phyloP scores from a whole-genome alignment of 1,140 invertebrate genomes.

The Ceratina australensis region DNA sequence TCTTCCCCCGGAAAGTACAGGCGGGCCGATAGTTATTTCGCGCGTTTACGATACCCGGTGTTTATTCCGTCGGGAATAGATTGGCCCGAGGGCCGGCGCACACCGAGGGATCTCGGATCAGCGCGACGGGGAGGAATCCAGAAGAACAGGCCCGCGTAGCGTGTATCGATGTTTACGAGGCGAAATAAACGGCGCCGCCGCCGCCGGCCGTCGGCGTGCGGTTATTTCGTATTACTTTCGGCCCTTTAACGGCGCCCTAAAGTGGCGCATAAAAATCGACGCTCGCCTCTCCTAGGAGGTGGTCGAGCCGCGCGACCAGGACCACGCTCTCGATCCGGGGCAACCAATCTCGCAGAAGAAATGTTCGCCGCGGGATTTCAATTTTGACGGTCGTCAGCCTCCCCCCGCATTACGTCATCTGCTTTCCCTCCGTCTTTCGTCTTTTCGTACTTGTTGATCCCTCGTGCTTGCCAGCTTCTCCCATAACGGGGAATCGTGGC shows the following conservation, averaged over 20 bases:
- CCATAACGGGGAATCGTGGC: too few species aligned
- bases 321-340: conserved; percentile 22
- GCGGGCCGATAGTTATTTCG: conserved; percentile 59
- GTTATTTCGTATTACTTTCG: conserved; percentile 76
- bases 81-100: not conserved
- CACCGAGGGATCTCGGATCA: conserved; percentile 2
- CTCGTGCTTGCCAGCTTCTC: too few species aligned
- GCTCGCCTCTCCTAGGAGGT: conserved; percentile 42
- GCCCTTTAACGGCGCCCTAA: conserved; percentile 70
- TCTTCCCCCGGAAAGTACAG: conserved; percentile 40
- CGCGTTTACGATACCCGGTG: conserved; percentile 54
- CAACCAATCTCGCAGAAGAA: conserved; percentile 53
- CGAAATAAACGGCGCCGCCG: conserved; percentile 72
- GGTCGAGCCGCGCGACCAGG: conserved; percentile 41
- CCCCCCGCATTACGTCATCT: conserved; percentile 1
- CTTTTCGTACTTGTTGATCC: not conserved
- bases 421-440: not conserved
- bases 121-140: not conserved
- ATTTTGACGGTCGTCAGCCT: conserved; percentile 22
- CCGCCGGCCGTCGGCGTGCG: conserved; percentile 58
- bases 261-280: conserved; percentile 75
- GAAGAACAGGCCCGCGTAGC: conserved; percentile 19
- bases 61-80: conserved; percentile 45
- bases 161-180: conserved; percentile 76
- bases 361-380: conserved; percentile 57